Percentiles rank a stretch among this genome's conserved stretches.
Conservation (phyloP, 2,888 invertebrate species). For the Aphrophora alni region DNA sequence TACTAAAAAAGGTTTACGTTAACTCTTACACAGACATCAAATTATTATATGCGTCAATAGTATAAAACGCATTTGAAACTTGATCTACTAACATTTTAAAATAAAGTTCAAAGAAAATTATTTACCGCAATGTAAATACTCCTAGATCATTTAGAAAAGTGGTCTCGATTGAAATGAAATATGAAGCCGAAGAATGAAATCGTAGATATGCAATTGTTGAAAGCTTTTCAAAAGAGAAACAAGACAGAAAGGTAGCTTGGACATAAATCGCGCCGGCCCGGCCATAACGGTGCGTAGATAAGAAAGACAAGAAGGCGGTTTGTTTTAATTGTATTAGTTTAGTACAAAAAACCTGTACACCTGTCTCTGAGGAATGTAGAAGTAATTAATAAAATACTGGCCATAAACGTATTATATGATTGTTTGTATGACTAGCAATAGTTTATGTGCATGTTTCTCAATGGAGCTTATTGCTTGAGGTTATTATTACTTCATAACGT, state of each 20-base stretch:
- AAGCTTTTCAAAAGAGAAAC: not conserved
- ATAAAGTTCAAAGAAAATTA: too few relatives aligned
- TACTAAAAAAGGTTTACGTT: too few relatives aligned
- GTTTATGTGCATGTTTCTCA: not conserved
- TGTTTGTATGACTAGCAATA: not conserved
- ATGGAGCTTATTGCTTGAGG: not conserved
- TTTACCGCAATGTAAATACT: too few relatives aligned
- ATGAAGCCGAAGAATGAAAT: not conserved
- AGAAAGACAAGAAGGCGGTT: constrained; percentile 4
- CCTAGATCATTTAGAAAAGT: too few relatives aligned
- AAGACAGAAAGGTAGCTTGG: not conserved
- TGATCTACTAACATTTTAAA: too few relatives aligned
- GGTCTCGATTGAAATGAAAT: too few relatives aligned
- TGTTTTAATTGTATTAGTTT: constrained; percentile 6
- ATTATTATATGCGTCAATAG: too few relatives aligned
- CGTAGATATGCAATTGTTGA: not conserved
- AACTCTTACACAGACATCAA: too few relatives aligned
- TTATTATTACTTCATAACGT: not conserved
- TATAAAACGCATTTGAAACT: too few relatives aligned
- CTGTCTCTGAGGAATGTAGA: not conserved
- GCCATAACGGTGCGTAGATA: not conserved
- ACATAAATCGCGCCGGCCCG: not conserved
- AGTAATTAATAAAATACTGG: not conserved
- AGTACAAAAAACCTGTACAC: not conserved
- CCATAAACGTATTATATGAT: not conserved